A percentile compares a stretch with the other conserved stretches of the same genome.
phyloP scores from a whole-genome alignment of 2,797 vertebrate genomes.

The Trachurus trachurus region DNA sequence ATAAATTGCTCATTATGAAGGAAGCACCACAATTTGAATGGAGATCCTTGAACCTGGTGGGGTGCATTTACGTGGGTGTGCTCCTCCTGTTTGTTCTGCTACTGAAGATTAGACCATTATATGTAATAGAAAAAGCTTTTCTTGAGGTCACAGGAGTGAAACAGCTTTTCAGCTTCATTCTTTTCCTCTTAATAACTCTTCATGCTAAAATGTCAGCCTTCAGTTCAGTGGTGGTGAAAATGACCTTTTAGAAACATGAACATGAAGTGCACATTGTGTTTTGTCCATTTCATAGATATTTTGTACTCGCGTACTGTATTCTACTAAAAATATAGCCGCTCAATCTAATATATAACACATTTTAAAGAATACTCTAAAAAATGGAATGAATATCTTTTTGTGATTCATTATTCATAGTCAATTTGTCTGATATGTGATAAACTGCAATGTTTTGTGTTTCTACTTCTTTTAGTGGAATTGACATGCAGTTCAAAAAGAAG shows the following conservation, averaged over 20 bases:
- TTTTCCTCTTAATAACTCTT: too few relatives aligned
- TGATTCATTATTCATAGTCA: too few relatives aligned
- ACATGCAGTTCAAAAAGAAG: slow-evolving; percentile 46
- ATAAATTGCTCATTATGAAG: neutral
- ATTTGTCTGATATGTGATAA: neutral
- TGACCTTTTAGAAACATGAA: neutral
- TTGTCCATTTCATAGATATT: too few relatives aligned
- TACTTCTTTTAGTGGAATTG: slow-evolving; percentile 28
- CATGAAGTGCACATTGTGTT: neutral
- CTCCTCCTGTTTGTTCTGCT: too few relatives aligned
- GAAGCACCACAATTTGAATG: neutral
- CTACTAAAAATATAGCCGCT: neutral
- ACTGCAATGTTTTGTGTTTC: neutral
- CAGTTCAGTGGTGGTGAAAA: too few relatives aligned
- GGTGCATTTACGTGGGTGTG: too few relatives aligned
- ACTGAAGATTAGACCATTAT: too few relatives aligned
- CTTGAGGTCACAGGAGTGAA: too few relatives aligned
- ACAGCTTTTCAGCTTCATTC: too few relatives aligned
- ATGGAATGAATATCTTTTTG: neutral
- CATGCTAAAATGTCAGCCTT: too few relatives aligned
- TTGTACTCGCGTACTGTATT: too few relatives aligned
- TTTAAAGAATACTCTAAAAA: neutral
- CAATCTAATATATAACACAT: neutral
- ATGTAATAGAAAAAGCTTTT: too few relatives aligned
- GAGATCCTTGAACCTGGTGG: neutral